A percentile compares a stretch with the other conserved stretches of the same genome.
phyloP scores from a whole-genome alignment of 2,888 invertebrate species.

The Cataglyphis rosenhaueri region DNA sequence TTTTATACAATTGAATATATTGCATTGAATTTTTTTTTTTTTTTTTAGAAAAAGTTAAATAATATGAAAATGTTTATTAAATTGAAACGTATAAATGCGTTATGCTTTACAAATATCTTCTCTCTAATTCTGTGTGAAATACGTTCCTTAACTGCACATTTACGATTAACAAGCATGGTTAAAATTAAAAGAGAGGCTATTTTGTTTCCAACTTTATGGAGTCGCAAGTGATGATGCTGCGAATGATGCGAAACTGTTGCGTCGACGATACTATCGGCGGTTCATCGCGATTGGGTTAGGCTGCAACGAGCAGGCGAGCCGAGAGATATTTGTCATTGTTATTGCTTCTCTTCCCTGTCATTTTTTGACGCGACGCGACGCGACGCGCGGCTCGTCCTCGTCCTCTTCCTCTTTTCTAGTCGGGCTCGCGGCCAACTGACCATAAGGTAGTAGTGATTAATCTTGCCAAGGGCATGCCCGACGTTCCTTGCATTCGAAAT shows the following conservation, averaged over 20 bases:
- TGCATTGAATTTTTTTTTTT: neutral
- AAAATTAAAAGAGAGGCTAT: neutral
- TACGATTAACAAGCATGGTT: neutral
- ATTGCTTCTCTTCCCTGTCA: conserved; percentile 58
- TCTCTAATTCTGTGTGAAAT: neutral
- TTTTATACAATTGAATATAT: neutral
- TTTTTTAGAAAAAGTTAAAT: neutral
- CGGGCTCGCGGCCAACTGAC: conserved; percentile 75
- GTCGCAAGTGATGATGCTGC: neutral
- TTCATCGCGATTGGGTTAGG: neutral
- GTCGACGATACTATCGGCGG: conserved; percentile 25
- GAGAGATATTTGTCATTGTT: conserved; percentile 60
- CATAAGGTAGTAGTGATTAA: conserved; percentile 79
- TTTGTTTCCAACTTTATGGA: neutral
- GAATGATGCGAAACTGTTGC: conserved; percentile 12
- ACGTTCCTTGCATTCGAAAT: conserved; percentile 82
- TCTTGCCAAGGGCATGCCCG: conserved; percentile 83
- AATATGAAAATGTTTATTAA: neutral
- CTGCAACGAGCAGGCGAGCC: conserved; percentile 17
- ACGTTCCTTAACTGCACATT: neutral
- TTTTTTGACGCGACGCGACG: conserved; percentile 54
- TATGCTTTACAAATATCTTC: neutral
- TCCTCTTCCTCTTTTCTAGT: conserved; percentile 71
- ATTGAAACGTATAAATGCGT: neutral
- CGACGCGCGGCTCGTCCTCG: neutral